Percentiles rank a stretch among this genome's conserved stretches.
Evolutionary conservation across 2,888 invertebrate genomes (phyloP).

Genomic region (Pammene aurita): DNA sequence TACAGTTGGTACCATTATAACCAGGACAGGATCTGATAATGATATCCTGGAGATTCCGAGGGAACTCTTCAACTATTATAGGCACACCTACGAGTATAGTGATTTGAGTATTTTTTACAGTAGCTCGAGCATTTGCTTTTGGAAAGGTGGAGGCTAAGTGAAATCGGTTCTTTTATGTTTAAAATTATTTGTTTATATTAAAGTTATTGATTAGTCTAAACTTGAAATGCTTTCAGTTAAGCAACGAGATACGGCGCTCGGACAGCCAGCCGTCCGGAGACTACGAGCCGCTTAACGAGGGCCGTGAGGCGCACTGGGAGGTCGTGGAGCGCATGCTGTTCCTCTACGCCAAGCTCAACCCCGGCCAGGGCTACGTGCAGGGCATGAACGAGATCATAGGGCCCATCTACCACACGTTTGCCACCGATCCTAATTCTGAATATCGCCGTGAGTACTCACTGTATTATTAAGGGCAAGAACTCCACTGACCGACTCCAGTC

Average conservation of each 20-base stretch:
- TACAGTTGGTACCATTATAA: too few species aligned
- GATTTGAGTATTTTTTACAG: too few species aligned
- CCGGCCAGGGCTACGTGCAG: conserved; percentile 97
- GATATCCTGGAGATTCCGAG: too few species aligned
- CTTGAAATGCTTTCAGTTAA: conserved; percentile 84
- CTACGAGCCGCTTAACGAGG: conserved; percentile 93
- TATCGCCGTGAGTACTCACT: conserved; percentile 87
- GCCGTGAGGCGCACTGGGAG: conserved; percentile 99
- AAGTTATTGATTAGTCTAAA: not conserved
- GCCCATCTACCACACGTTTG: conserved; percentile 98
- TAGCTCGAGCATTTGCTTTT: too few species aligned
- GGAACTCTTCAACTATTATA: too few species aligned
- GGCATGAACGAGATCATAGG: conserved; percentile 99
- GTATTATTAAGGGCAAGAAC: too few species aligned
- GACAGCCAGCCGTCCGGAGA: conserved; percentile 84
- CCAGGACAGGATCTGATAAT: too few species aligned
- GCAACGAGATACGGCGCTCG: conserved; percentile 85
- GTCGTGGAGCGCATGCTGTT: conserved; percentile 98
- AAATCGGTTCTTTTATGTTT: too few species aligned
- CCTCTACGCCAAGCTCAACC: conserved; percentile 98
- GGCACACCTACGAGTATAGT: too few species aligned
- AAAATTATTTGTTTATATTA: too few species aligned
- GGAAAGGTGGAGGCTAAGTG: too few species aligned
- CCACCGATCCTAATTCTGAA: conserved; percentile 91
- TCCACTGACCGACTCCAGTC: too few species aligned